These are phyloP conservation scores for Orthosia incerta DNA, from an alignment of 2,888 invertebrate species.

Conservation along the genomic window DNA sequence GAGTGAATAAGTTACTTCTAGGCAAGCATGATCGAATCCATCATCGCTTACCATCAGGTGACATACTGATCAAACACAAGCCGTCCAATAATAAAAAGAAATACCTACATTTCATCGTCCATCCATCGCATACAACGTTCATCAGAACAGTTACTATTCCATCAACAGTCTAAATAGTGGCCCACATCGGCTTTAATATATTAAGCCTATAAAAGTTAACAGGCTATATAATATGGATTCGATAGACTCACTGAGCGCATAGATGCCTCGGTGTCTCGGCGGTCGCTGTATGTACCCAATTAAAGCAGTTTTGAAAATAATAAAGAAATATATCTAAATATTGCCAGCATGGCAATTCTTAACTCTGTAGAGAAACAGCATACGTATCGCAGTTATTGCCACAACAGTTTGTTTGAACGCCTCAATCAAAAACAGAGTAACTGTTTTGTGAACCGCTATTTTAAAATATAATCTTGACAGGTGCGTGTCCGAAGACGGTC, in stretches of 20 bases:
- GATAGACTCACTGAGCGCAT: not conserved
- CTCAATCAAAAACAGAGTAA: slow-evolving; percentile 29
- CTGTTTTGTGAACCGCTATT: slow-evolving; percentile 53
- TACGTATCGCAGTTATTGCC: slow-evolving; percentile 3
- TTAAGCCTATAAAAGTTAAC: slow-evolving; percentile 16
- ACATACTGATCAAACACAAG: too few species aligned
- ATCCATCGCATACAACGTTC: not conserved
- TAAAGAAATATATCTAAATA: too few species aligned
- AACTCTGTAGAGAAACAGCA: not conserved
- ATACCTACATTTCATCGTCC: not conserved
- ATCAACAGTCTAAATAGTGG: slow-evolving; percentile 10
- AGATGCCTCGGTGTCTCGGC: not conserved
- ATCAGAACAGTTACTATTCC: slow-evolving; percentile 3
- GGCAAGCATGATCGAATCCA: too few species aligned
- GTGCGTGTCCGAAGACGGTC: slow-evolving; percentile 16
- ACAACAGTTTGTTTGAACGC: slow-evolving; percentile 21
- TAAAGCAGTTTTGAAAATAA: too few species aligned
- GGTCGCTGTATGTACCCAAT: too few species aligned
- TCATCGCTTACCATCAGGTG: not conserved
- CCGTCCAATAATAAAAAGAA: not conserved
- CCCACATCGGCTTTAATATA: not conserved
- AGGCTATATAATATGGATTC: slow-evolving; percentile 8
- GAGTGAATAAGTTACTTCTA: too few species aligned
- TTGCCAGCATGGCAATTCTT: not conserved
- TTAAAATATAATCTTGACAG: slow-evolving; percentile 32